Base-by-base conservation (phyloP, 2,113 vertebrate genomes). In the Syngnathoides biaculeatus region DNA sequence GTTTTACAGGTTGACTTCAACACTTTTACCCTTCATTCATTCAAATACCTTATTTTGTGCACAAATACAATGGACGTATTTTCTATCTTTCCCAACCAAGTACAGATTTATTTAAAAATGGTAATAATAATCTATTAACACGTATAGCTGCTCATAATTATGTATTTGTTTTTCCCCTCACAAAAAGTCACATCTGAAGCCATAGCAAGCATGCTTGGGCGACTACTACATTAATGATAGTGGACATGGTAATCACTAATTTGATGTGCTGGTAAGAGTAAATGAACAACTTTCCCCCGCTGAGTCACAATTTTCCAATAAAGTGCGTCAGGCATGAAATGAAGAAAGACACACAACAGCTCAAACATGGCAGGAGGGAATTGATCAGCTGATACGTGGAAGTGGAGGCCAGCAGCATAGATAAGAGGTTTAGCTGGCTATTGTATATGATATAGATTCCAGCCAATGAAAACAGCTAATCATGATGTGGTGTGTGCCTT, bases 401-500 rank as follows among this genome's bases (percentile, higher is more conserved):
- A 63, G 68, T 59, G 53, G 35, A 73, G 43, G 42, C 55, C 17
- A 71, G 65, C 72, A 56, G 80, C 73, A 62, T 47, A 74, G 72
- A 78, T 59, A 64, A 78, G 40, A 74, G 61, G 58, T 82, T 77
- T 61, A 56, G 58, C 74, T 69, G 57, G 78, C 67, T 78, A 35
- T 6, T 5, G 30, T 35, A 53, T 39, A 64, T 70, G 38, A 11
- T 50, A 78, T 48, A 67, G 69, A 74, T 75, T 64, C 70, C 56
- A 67, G 43, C 48, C 67, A 64, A 17, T 27, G 26, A 19, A 63
- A 67, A 69, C 69, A 57, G 81, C 73, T 75, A 63, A 82, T 82
- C 77, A 80, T 81, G 78, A 65, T 71, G 72, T 74, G 68, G 73
- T 52, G 69, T 72, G 72, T 40, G 53, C 53, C 22, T 76, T 82